Conservation (phyloP, 37 sponge, comb jelly and placozoan species). For the Beroe forskalii region DNA sequence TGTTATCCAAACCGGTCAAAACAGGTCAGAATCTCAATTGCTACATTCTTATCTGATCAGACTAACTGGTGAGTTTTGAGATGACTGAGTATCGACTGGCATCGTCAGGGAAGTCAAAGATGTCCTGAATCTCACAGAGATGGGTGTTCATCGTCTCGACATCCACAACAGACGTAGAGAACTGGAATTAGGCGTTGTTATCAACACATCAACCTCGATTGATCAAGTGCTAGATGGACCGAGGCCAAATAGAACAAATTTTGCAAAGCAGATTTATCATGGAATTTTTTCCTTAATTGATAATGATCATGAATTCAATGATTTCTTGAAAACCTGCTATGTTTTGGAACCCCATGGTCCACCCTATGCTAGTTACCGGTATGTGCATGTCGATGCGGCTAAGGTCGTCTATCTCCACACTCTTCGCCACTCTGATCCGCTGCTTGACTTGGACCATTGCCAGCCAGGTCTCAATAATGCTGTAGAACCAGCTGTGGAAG, state of each 20-base stretch:
- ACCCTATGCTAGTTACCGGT: no score
- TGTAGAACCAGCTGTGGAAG: constrained; percentile 53
- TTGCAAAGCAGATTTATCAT: no score
- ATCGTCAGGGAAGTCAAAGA: constrained; percentile 36
- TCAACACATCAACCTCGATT: neutral
- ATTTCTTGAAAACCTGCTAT: no score
- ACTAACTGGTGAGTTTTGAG: constrained; percentile 37
- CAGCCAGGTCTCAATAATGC: neutral
- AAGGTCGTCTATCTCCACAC: constrained; percentile 8
- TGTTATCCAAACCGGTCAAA: no score
- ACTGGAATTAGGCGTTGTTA: neutral
- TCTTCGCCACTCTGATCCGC: neutral
- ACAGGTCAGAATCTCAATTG: no score
- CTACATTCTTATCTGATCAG: no score
- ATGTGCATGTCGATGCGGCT: constrained; percentile 8
- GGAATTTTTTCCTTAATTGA: no score
- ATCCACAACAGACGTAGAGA: constrained; percentile 10
- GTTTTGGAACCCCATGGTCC: no score
- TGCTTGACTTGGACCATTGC: constrained; percentile 30
- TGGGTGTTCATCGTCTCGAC: constrained; percentile 20
- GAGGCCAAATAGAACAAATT: no score
- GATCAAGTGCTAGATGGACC: no score
- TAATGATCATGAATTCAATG: no score
- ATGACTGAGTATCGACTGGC: neutral
- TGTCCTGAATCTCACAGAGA: constrained; percentile 30